These are phyloP conservation scores for Clarias platycephalus DNA, from an alignment of 2,797 vertebrate genomes.

Conservation along the genomic window DNA sequence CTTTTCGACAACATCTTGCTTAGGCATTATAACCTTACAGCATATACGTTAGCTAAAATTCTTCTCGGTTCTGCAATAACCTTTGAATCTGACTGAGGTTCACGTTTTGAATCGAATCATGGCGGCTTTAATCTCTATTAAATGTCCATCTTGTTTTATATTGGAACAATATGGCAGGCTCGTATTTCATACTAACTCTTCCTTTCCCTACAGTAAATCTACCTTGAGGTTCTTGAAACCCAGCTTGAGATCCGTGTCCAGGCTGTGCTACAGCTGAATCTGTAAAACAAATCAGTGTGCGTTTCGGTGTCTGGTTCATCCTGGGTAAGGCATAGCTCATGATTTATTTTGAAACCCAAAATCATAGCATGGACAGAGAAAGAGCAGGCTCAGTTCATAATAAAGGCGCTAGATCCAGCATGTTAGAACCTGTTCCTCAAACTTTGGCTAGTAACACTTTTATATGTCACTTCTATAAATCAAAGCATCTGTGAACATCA, in stretches of 20 bases:
- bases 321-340: not conserved
- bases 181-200: not conserved
- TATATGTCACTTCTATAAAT: not conserved
- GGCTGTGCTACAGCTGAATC: not conserved
- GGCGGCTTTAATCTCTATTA: not conserved
- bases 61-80: not conserved
- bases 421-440: not conserved
- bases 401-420: not conserved
- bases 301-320: conserved; percentile 6
- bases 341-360: not conserved
- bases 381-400: not conserved
- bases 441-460: not conserved
- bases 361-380: not conserved
- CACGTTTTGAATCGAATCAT: not conserved
- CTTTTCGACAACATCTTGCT: not conserved
- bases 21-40: not conserved
- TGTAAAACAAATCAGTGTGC: conserved; percentile 3
- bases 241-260: not conserved
- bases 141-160: not conserved
- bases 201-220: not conserved
- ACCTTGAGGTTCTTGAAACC: not conserved
- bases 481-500: not conserved
- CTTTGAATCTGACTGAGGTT: not conserved
- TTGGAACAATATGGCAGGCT: not conserved
- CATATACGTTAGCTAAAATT: not conserved